Conservation (phyloP, 2,797 vertebrate species). For the Hippocampus kuda region DNA sequence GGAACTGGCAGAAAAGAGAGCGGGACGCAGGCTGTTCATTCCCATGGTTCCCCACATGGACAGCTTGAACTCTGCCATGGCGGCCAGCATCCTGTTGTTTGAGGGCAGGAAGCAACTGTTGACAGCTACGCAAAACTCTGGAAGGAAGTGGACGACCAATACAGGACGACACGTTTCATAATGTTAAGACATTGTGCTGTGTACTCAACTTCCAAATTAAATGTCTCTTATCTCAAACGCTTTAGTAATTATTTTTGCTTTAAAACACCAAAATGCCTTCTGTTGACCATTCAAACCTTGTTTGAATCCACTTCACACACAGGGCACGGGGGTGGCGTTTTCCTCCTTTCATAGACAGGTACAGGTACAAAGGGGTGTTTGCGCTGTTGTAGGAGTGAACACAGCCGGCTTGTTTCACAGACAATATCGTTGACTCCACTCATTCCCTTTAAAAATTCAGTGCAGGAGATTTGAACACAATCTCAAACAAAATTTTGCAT, state of each 20-base stretch:
- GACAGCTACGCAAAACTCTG: conserved; percentile 31
- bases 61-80: conserved; percentile 86
- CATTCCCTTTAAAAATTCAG: too few species aligned
- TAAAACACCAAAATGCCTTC: not conserved
- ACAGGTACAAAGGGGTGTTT: too few species aligned
- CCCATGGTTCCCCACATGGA: conserved; percentile 74
- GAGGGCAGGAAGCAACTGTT: conserved; percentile 81
- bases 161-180: conserved; percentile 11
- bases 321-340: too few species aligned
- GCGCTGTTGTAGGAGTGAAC: too few species aligned
- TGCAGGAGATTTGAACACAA: too few species aligned
- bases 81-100: conserved; percentile 82
- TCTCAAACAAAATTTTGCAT: conserved; percentile 14
- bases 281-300: too few species aligned
- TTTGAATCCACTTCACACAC: too few species aligned
- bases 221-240: not conserved
- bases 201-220: not conserved
- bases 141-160: conserved; percentile 23
- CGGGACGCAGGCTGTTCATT: conserved; percentile 73
- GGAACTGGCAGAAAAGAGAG: conserved; percentile 65
- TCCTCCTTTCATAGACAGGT: too few species aligned
- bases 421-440: too few species aligned
- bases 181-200: not conserved
- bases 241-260: not conserved
- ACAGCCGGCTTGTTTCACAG: too few species aligned